Evolutionary conservation across 2,888 invertebrate genomes (phyloP).

Genomic region (Hyposoter didymator): DNA sequence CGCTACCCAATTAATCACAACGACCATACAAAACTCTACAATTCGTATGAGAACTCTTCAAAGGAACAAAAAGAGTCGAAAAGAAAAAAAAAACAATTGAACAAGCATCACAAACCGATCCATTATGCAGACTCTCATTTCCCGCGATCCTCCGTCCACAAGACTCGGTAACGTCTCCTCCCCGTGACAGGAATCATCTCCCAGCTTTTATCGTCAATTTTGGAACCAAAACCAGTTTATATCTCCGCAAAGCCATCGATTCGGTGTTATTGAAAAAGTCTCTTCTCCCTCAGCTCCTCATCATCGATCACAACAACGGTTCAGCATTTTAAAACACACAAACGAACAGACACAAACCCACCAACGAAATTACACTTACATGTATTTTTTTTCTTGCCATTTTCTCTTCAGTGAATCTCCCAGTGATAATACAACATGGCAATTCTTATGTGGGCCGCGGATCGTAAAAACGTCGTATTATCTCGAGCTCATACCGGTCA

Average conservation of each 20-base stretch:
- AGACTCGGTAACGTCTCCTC: background rate
- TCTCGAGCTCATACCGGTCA: constrained; percentile 26
- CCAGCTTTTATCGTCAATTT: background rate
- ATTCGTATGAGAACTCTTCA: background rate
- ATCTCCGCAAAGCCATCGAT: background rate
- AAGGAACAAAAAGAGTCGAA: background rate
- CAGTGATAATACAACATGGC: constrained; percentile 32
- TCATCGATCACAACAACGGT: constrained; percentile 13
- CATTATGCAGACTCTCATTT: too few relatives aligned
- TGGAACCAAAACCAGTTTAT: background rate
- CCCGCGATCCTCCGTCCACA: too few relatives aligned
- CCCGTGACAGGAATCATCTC: background rate
- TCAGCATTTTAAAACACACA: background rate
- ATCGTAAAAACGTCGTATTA: constrained; percentile 63
- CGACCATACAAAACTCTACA: background rate
- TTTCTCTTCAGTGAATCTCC: constrained; percentile 22
- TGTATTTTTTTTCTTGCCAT: constrained; percentile 17
- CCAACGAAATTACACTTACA: background rate
- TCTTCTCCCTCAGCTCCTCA: background rate
- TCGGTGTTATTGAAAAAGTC: background rate
- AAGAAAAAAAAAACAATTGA: too few relatives aligned
- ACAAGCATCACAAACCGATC: background rate
- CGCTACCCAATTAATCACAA: background rate
- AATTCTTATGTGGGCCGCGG: constrained; percentile 58
- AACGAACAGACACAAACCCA: background rate